Evolutionary conservation across 2,888 invertebrate genomes (phyloP), one percentile per base, ranked within the genome.

Genomic region (Agonopterix arenella): DNA sequence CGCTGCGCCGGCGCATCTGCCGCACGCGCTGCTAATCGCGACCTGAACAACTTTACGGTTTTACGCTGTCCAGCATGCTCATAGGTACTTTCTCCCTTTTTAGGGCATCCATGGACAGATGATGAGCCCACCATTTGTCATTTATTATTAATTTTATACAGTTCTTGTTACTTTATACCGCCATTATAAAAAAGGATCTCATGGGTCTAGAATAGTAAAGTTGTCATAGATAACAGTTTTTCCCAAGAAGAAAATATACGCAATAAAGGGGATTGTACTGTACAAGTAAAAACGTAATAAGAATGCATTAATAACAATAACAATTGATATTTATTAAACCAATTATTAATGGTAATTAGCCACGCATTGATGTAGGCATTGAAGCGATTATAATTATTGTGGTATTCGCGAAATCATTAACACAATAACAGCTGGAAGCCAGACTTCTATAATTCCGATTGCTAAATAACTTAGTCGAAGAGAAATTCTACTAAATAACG

Each of bases 1-100:
- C 77, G 64, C 82, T 84, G 84, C 76, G 63, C 63, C 36, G 36
- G 53, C 59, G 70, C 83, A 84, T 80, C 85, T 84, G 83, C 74
- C 73, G 73, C 75, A 73, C 76, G 79, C 74, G 71, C 71, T 65
- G 65, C 49, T 73, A 73, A 70, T 66, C 68, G 61, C 62, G 51
- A 28, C 28, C 28, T 28, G 28, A 58, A 57, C 54, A 48, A 37
- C 45, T 43, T 43, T 13, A 43, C 43, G 40, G 10, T 40, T 40
- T n/a, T 40, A n/a, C 9, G 40, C 40, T n/a, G 40, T 40, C n/a
- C 40, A 28, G 28, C 28, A 28, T 28, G 28, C 28, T 28, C 13
- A 16, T 46, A 36, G 9, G 42, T 38, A 16, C 42, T 42, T 28
- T 42, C 41, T 40, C 41, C 42, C 40, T 47, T 42, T 28, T 37